These are phyloP conservation scores for Cerceris ruficornis DNA, from an alignment of 2,888 invertebrate species.

Conservation along the genomic window DNA sequence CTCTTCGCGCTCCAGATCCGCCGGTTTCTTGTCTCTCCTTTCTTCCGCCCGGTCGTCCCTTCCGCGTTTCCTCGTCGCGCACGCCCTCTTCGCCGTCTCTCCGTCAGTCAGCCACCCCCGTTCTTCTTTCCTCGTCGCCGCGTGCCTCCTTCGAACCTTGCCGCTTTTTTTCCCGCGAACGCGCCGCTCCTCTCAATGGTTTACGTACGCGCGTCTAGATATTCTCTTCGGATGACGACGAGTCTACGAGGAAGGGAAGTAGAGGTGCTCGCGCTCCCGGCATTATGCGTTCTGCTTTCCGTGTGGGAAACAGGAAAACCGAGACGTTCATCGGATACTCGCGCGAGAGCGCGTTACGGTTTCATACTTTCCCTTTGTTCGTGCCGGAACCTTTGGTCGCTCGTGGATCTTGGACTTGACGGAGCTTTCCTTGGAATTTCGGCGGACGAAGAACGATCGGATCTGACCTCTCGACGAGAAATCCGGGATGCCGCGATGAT, in stretches of 20 bases:
- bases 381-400: conserved; percentile 38
- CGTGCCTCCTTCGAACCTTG: conserved; percentile 1
- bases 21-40: conserved; percentile 67
- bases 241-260: conserved; percentile 32
- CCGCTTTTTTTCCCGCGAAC: conserved; percentile 34
- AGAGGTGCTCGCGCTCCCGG: conserved; percentile 25
- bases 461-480: background rate
- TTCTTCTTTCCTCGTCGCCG: background rate
- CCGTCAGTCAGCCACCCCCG: conserved; percentile 29
- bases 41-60: conserved; percentile 39
- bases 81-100: conserved; percentile 36
- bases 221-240: conserved; percentile 49
- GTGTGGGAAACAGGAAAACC: conserved; percentile 43
- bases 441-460: background rate
- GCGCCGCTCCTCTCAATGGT: conserved; percentile 45
- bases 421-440: conserved; percentile 5
- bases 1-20: conserved; percentile 72
- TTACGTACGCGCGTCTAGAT: conserved; percentile 57
- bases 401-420: conserved; percentile 35
- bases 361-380: conserved; percentile 52
- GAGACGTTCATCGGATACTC: conserved; percentile 58
- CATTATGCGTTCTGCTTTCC: conserved; percentile 55
- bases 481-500: background rate
- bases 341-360: conserved; percentile 53
- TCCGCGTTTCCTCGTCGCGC: conserved; percentile 43